Percentiles rank a stretch among this genome's conserved stretches.
These are phyloP conservation scores for Idris sp. DNA, from an alignment of 1,140 invertebrate species.

Conservation along the genomic window DNA sequence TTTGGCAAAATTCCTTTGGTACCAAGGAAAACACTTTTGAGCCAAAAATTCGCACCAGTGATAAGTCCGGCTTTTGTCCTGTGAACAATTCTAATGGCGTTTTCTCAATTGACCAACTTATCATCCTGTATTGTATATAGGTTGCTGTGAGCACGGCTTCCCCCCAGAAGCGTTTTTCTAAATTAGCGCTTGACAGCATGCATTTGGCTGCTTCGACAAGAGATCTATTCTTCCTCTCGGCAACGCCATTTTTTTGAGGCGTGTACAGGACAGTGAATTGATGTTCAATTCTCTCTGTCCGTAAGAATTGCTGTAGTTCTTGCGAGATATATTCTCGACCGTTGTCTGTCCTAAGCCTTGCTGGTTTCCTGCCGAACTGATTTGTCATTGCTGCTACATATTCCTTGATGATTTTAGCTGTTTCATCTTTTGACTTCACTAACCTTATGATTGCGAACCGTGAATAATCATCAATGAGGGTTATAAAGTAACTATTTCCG, in stretches of 20 bases:
- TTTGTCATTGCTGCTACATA: conserved; percentile 24
- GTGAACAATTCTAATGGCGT: conserved; percentile 48
- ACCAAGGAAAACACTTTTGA: conserved; percentile 62
- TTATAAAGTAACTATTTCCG: conserved; percentile 48
- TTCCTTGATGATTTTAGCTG: conserved; percentile 12
- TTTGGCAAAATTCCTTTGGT: too few species aligned
- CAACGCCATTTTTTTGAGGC: conserved; percentile 23
- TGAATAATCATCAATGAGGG: conserved; percentile 38
- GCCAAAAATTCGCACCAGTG: conserved; percentile 69
- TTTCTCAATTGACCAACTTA: conserved; percentile 14
- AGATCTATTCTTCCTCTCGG: conserved; percentile 17
- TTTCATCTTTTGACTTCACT: conserved; percentile 45
- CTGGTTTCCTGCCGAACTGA: conserved; percentile 28
- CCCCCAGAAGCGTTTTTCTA: conserved; percentile 67
- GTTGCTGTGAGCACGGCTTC: conserved; percentile 68
- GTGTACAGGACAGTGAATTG: too few species aligned
- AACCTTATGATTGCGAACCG: conserved; percentile 23
- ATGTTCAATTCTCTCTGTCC: conserved; percentile 26
- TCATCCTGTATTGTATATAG: conserved; percentile 66
- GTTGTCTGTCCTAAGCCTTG: conserved; percentile 8
- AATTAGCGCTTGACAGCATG: conserved; percentile 63
- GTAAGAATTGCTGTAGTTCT: conserved; percentile 8
- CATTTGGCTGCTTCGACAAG: conserved; percentile 13
- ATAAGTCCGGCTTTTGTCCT: conserved; percentile 65
- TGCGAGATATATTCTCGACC: conserved; percentile 19